Conservation (phyloP, 2,797 vertebrate genomes). For the Chelon labrosus region DNA sequence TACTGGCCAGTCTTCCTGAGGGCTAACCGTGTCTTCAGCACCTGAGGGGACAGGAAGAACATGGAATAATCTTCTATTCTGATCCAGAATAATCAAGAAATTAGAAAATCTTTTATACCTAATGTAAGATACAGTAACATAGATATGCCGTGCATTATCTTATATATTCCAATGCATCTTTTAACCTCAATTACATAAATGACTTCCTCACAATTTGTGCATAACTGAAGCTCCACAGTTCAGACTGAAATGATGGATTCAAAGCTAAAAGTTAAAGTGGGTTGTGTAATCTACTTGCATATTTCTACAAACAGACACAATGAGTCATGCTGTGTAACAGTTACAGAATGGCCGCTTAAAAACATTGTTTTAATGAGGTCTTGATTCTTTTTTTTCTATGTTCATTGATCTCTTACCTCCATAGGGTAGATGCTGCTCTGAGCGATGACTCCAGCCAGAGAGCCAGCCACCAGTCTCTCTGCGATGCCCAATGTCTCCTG, state of each 20-base stretch:
- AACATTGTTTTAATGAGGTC: neutral
- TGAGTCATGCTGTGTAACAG: neutral
- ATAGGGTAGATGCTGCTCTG: conserved; percentile 99
- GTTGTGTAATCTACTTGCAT: neutral
- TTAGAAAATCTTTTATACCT: neutral
- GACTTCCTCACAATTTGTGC: conserved; percentile 40
- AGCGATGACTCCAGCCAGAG: conserved; percentile 92
- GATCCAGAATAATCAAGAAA: too few relatives aligned
- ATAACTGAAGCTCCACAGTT: conserved; percentile 31
- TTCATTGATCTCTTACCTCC: conserved; percentile 87
- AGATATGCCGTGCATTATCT: neutral
- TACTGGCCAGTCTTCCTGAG: conserved; percentile 94
- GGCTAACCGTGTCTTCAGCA: conserved; percentile 95
- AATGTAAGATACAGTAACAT: neutral
- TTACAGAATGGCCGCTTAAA: neutral
- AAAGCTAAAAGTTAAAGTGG: conserved; percentile 31
- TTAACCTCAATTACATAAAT: conserved; percentile 32
- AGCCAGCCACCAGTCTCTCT: conserved; percentile 92
- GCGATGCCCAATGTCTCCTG: conserved; percentile 93
- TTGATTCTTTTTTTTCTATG: neutral
- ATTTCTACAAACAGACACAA: conserved; percentile 12
- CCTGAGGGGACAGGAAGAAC: conserved; percentile 77
- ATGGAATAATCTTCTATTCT: neutral
- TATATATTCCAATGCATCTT: conserved; percentile 7
- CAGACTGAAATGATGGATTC: neutral